These are phyloP conservation scores for Macrocentrus cingulum DNA, from an alignment of 1,140 invertebrate species.

Conservation along the genomic window DNA sequence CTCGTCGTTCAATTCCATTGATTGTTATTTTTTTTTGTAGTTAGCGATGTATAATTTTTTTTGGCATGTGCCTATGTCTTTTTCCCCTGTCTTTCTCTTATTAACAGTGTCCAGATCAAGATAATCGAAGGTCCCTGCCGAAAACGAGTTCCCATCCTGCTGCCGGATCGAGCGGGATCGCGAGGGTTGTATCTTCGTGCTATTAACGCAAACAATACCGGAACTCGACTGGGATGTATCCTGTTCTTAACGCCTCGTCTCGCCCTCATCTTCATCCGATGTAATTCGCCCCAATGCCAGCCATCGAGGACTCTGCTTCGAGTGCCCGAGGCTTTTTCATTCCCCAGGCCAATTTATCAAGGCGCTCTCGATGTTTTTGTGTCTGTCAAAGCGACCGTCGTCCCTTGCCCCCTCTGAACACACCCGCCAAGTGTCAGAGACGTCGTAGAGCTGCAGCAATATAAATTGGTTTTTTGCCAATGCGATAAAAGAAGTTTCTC, in stretches of 20 bases:
- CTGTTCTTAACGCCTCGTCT: conserved; percentile 51
- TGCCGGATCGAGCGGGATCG: conserved; percentile 28
- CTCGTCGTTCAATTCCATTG: neutral
- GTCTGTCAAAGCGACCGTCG: conserved; percentile 39
- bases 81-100: conserved; percentile 35
- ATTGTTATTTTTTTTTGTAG: neutral
- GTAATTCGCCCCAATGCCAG: too few relatives aligned
- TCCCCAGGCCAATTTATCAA: conserved; percentile 49
- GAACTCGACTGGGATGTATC: conserved; percentile 53
- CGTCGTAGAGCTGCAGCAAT: neutral
- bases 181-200: conserved; percentile 49
- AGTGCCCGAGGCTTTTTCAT: conserved; percentile 37
- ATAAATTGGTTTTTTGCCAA: too few relatives aligned
- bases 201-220: conserved; percentile 58
- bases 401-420: neutral
- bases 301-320: too few relatives aligned
- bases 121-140: conserved; percentile 50
- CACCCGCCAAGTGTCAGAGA: conserved; percentile 11
- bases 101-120: conserved; percentile 56
- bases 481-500: too few relatives aligned
- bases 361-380: conserved; percentile 46
- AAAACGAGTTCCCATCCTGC: conserved; percentile 19
- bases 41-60: neutral
- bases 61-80: neutral
- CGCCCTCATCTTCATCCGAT: too few relatives aligned